Evolutionary conservation across 2,888 invertebrate species (phyloP).

Genomic region (Lomographa bimaculata): DNA sequence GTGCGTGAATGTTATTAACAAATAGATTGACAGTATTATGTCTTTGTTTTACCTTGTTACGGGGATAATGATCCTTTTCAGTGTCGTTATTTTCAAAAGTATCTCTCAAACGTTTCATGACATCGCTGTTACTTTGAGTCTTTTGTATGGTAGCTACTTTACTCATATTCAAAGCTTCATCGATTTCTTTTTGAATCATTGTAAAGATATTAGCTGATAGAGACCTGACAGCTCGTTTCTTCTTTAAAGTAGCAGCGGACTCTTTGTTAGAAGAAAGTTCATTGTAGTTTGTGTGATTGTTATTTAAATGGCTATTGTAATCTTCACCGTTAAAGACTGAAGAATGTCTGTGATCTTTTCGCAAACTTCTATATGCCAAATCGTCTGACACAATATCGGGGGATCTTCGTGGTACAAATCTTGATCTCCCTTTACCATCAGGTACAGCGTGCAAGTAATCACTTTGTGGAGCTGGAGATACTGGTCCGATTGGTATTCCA

Average conservation of each 20-base stretch:
- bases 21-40: slow-evolving; percentile 78
- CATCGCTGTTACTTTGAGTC: slow-evolving; percentile 85
- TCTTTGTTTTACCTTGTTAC: slow-evolving; percentile 81
- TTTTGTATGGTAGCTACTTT: slow-evolving; percentile 81
- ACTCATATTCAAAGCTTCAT: slow-evolving; percentile 81
- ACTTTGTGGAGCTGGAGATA: slow-evolving; percentile 90
- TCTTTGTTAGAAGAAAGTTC: slow-evolving; percentile 67
- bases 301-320: slow-evolving; percentile 73
- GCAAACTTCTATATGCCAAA: slow-evolving; percentile 91
- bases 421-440: slow-evolving; percentile 82
- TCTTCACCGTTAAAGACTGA: slow-evolving; percentile 76
- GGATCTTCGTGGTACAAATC: slow-evolving; percentile 86
- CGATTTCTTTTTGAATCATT: slow-evolving; percentile 87
- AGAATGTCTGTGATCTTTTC: slow-evolving; percentile 89
- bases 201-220: slow-evolving; percentile 93
- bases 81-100: slow-evolving; percentile 74
- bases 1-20: slow-evolving; percentile 74
- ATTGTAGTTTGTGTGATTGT: slow-evolving; percentile 61
- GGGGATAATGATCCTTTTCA: slow-evolving; percentile 68
- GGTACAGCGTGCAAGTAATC: slow-evolving; percentile 93
- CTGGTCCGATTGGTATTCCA: slow-evolving; percentile 94
- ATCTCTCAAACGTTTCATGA: slow-evolving; percentile 75
- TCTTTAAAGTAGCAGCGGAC: slow-evolving; percentile 80
- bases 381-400: slow-evolving; percentile 95
- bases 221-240: slow-evolving; percentile 91